Base-by-base conservation (phyloP, 2,888 invertebrate species). In the Isoperla grammatica region DNA sequence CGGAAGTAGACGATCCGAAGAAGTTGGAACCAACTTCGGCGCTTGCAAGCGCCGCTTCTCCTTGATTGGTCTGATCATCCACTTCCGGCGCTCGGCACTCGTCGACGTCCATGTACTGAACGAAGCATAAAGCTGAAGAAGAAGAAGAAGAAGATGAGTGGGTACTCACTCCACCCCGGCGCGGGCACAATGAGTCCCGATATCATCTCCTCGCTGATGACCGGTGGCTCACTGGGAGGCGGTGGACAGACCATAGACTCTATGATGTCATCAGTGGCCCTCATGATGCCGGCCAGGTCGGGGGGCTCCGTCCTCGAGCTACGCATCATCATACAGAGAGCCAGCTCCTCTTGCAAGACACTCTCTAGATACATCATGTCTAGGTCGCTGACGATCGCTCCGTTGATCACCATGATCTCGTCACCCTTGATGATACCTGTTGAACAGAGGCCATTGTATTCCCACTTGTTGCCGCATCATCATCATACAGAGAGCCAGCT, bases 331-430 rank as follows among this genome's bases (percentile, higher is more conserved):
- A 97, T 92, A 79, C 93, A 93, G 64, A 97, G 83, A 50, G 91
- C 88, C 65, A 91, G 84, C 73, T 95, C 95, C 75, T 96, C 95
- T 77, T 95, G 95, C 68, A 97, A 82, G 65, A 96, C 91, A 73
- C 92, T 93, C 78, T 97, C 97, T 74, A 97, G 84, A 81, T 95
- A 96, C 91, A 97, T 96, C 96, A 97, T 97, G 83, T 97, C 97
- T 79, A 97, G 83, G 80, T 97, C 96, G 72, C 94, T 93, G 68
- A 97, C 95, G 75, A 96, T 93, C 70, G 95, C 95, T 67, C 95
- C 94, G 81, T 97, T 97, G 79, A 97, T 95, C 76, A 97, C 95
- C 88, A 97, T 93, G 76, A 97, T 95, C 81, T 97, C 97, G 78
- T 97, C 97, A 71, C 95, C 90, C 80, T 95, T 92, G 77, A 95